phyloP scores from a whole-genome alignment of 2,113 vertebrate species.

The Phalacrocorax aristotelis region DNA sequence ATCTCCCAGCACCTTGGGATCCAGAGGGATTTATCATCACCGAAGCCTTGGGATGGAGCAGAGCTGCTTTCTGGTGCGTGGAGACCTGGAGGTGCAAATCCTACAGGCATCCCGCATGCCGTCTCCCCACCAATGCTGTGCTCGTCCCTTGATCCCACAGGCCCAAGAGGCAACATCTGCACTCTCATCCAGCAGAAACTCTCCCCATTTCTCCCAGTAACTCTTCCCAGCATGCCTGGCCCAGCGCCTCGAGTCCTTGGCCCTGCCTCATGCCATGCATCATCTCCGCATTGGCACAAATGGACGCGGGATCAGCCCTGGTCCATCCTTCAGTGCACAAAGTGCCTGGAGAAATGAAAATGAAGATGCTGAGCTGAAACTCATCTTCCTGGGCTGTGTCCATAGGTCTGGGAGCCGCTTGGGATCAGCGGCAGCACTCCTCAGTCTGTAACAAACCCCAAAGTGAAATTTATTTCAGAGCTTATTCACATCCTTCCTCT shows the following conservation, averaged over 20 bases:
- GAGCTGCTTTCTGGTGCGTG: background rate
- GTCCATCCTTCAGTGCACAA: background rate
- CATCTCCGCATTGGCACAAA: background rate
- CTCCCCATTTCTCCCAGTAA: background rate
- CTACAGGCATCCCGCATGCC: fast-evolving
- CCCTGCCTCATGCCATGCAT: background rate
- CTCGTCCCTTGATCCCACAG: background rate
- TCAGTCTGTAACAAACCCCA: fast-evolving
- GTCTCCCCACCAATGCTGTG: fast-evolving
- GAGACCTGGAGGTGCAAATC: background rate
- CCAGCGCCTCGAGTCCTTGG: fast-evolving
- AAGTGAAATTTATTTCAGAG: background rate
- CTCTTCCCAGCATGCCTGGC: background rate
- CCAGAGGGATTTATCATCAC: background rate
- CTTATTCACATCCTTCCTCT: background rate
- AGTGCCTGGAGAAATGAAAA: background rate
- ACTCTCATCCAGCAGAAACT: fast-evolving
- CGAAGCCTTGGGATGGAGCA: background rate
- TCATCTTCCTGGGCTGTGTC: fast-evolving
- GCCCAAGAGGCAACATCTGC: background rate
- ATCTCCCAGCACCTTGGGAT: background rate
- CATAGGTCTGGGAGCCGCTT: fast-evolving
- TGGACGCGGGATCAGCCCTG: fast-evolving
- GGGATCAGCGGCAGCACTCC: fast-evolving
- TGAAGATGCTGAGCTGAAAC: background rate